Evolutionary conservation across 2,797 vertebrate species (phyloP).

Genomic region (Amazonetta brasiliensis): DNA sequence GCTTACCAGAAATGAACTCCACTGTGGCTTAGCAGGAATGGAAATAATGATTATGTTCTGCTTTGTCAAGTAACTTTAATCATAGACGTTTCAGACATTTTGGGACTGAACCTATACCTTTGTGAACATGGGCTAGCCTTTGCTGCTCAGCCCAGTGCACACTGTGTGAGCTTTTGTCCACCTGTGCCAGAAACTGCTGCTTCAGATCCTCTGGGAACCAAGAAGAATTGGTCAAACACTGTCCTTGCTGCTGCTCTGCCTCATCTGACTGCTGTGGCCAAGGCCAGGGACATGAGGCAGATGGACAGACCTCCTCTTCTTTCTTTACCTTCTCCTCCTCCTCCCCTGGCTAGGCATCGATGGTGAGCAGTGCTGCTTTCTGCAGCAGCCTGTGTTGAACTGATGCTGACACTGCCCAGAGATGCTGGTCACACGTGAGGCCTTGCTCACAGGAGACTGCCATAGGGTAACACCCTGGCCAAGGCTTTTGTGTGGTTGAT

Average conservation of each 20-base stretch:
- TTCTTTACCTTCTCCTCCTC: background rate
- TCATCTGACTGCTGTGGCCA: background rate
- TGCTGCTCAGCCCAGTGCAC: rapidly evolving
- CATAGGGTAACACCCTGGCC: background rate
- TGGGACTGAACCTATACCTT: background rate
- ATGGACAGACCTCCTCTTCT: background rate
- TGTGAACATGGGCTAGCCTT: background rate
- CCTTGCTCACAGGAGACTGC: background rate
- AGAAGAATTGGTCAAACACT: background rate
- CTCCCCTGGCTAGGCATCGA: background rate
- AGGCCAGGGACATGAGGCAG: background rate
- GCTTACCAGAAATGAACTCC: background rate
- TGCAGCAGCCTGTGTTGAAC: background rate
- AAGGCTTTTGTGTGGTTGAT: background rate
- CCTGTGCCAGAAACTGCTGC: background rate
- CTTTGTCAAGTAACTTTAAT: background rate
- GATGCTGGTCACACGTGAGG: background rate
- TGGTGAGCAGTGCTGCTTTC: background rate
- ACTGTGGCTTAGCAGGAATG: background rate
- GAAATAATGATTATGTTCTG: background rate
- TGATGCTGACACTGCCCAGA: background rate
- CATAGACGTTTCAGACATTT: background rate
- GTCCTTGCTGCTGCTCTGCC: background rate
- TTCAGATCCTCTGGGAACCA: background rate
- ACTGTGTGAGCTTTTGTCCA: rapidly evolving